Conservation (phyloP, 2,888 invertebrate species). For the Rhamnusium bicolor region DNA sequence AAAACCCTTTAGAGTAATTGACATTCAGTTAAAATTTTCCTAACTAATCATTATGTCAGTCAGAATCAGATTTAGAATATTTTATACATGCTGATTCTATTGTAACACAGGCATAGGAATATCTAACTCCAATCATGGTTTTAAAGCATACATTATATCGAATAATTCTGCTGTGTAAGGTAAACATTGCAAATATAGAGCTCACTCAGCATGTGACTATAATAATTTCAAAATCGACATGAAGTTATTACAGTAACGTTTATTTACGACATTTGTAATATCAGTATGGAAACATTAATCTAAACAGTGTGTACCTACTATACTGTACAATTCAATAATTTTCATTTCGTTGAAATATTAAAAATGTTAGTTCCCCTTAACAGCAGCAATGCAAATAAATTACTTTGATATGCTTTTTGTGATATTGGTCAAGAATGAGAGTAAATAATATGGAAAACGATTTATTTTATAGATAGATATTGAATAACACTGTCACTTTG, state of each 20-base stretch:
- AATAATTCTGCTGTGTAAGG: conserved; percentile 25
- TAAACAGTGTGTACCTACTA: conserved; percentile 8
- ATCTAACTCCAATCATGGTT: neutral
- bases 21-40: neutral
- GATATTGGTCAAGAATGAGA: neutral
- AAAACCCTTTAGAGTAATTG: no score
- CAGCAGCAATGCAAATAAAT: neutral
- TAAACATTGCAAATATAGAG: conserved; percentile 16
- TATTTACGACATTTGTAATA: conserved; percentile 25
- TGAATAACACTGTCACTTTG: no score
- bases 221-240: conserved; percentile 31
- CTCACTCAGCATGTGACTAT: conserved; percentile 12
- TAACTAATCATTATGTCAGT: neutral
- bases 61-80: neutral
- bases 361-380: neutral
- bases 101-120: neutral
- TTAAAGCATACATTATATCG: conserved; percentile 3
- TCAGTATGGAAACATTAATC: conserved; percentile 29
- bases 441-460: neutral
- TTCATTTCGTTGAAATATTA: neutral
- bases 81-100: neutral
- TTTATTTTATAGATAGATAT: neutral
- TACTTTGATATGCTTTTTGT: neutral
- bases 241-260: conserved; percentile 20
- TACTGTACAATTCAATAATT: neutral